Evolutionary conservation across 2,888 invertebrate genomes (phyloP).

Genomic region (Lasioglossum figueresi): DNA sequence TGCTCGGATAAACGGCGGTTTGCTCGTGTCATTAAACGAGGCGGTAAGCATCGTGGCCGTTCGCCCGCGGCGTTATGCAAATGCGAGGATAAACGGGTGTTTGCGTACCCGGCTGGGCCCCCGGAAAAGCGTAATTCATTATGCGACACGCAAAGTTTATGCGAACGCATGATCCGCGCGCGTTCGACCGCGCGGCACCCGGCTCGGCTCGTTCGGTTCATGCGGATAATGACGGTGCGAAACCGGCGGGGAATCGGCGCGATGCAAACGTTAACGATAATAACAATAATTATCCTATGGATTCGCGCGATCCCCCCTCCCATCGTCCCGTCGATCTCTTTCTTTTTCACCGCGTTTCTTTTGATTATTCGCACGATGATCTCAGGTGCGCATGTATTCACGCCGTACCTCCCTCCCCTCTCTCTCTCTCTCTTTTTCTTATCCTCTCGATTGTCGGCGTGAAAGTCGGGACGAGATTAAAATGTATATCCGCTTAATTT

Average conservation of each 20-base stretch:
- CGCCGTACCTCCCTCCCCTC: neutral
- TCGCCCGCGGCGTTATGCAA: slow-evolving; percentile 42
- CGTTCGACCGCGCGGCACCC: slow-evolving; percentile 1
- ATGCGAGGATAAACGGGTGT: slow-evolving; percentile 35
- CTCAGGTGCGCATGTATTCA: slow-evolving; percentile 30
- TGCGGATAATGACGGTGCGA: slow-evolving; percentile 65
- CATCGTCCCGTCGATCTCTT: slow-evolving; percentile 17
- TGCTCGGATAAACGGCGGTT: neutral
- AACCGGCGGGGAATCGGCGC: slow-evolving; percentile 55
- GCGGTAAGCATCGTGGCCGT: neutral
- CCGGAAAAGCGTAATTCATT: slow-evolving; percentile 52
- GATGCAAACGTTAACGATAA: slow-evolving; percentile 47
- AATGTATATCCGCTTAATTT: slow-evolving; percentile 53
- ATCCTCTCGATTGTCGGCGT: slow-evolving; percentile 21
- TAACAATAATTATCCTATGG: slow-evolving; percentile 57
- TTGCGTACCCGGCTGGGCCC: slow-evolving; percentile 21
- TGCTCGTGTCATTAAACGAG: slow-evolving; percentile 21
- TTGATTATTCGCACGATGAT: slow-evolving; percentile 43
- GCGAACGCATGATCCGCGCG: neutral
- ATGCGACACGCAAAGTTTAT: slow-evolving; percentile 45
- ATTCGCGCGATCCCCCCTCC: slow-evolving; percentile 24
- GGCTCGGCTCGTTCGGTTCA: slow-evolving; percentile 58
- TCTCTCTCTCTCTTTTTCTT: neutral
- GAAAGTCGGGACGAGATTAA: slow-evolving; percentile 52
- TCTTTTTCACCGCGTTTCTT: slow-evolving; percentile 13